phyloP scores from a whole-genome alignment of 2,888 invertebrate species.

The Melanargia galathea region DNA sequence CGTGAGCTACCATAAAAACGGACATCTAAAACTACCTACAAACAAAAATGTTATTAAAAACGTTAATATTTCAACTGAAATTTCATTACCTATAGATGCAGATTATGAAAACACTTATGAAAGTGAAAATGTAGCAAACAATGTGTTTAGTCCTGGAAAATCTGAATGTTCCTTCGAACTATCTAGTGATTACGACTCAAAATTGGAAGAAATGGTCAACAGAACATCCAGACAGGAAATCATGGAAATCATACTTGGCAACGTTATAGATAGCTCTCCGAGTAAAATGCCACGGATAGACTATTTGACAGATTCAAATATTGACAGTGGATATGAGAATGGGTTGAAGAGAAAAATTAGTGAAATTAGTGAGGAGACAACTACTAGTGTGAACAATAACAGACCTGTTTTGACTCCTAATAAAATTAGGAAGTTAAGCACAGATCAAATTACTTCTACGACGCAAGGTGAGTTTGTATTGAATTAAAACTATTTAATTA shows the following conservation, averaged over 20 bases:
- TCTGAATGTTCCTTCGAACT: slow-evolving; percentile 75
- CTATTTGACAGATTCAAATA: slow-evolving; percentile 62
- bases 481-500: too few species aligned
- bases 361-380: slow-evolving; percentile 53
- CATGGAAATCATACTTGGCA: slow-evolving; percentile 79
- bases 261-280: slow-evolving; percentile 54
- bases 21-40: slow-evolving; percentile 59
- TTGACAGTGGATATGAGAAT: slow-evolving; percentile 52
- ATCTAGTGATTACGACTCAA: slow-evolving; percentile 71
- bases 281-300: slow-evolving; percentile 68
- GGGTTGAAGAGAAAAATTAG: slow-evolving; percentile 59
- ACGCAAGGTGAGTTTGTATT: slow-evolving; percentile 61
- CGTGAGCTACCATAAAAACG: slow-evolving; percentile 68
- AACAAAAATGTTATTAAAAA: slow-evolving; percentile 59
- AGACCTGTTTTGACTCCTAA: slow-evolving; percentile 61
- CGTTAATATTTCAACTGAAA: slow-evolving; percentile 59
- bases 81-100: slow-evolving; percentile 59
- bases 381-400: slow-evolving; percentile 61
- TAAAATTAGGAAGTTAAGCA: slow-evolving; percentile 68
- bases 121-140: slow-evolving; percentile 26
- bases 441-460: slow-evolving; percentile 72
- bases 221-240: slow-evolving; percentile 74
- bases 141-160: slow-evolving; percentile 68
- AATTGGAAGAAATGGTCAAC: slow-evolving; percentile 72
- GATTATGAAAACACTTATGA: slow-evolving; percentile 41